Base-by-base conservation (phyloP, 2,888 invertebrate genomes). In the Invenusta paracnida region DNA sequence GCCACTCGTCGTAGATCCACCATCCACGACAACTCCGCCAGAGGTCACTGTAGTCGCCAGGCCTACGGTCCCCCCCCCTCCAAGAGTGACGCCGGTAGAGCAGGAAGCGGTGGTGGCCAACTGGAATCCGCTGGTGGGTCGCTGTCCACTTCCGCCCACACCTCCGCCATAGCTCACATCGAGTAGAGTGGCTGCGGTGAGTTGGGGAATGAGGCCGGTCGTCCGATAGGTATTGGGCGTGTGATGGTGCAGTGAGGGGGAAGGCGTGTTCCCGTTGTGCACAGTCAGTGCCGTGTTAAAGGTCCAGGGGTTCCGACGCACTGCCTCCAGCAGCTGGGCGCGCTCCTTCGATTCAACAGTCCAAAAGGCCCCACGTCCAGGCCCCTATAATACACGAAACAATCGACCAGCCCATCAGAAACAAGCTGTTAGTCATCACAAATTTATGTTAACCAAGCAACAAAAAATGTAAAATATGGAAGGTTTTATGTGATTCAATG, bases 361-460 rank as follows among this genome's bases (percentile, higher is more conserved):
- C 86, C 86, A 86, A 85, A 67, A 86, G 0, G 86, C 86, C 0
- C 86, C 86, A 29, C 86, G 83, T 1, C 86, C 86, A 1, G 86
- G 82, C 1, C 86, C 86, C 30, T 85, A 27, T 25, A 85, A 83
- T 11, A 5, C 5, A 17, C 48, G 17, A 48, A 48, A n/a, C n/a
- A n/a, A n/a, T n/a, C n/a, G n/a, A n/a, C n/a, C n/a, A n/a, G n/a
- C n/a, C n/a, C n/a, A n/a, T n/a, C n/a, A n/a, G n/a, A n/a, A n/a
- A n/a, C n/a, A n/a, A n/a, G n/a, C n/a, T n/a, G n/a, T n/a, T n/a
- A n/a, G n/a, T n/a, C n/a, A n/a, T n/a, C n/a, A n/a, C n/a, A n/a
- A n/a, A n/a, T n/a, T n/a, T n/a, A n/a, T n/a, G n/a, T n/a, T n/a
- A n/a, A n/a, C n/a, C n/a, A n/a, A n/a, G n/a, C n/a, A n/a, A n/a